Conservation (phyloP, 2,888 invertebrate species). For the Drosophila phalerata region DNA sequence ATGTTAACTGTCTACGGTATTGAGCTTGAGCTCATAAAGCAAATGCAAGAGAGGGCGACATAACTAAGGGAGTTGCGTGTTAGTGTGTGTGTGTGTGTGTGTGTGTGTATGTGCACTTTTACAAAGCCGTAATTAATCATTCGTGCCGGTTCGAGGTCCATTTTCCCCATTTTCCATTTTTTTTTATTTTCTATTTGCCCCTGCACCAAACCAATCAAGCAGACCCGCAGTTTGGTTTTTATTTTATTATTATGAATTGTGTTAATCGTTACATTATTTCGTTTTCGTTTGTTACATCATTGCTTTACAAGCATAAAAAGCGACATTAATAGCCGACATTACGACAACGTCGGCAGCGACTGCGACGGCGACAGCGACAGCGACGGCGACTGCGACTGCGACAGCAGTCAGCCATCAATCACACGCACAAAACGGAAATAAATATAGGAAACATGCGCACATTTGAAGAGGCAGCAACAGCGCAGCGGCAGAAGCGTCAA, state of each 20-base stretch:
- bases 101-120: background rate
- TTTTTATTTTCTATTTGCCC: background rate
- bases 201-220: slow-evolving; percentile 25
- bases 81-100: background rate
- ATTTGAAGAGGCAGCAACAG: slow-evolving; percentile 26
- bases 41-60: slow-evolving; percentile 37
- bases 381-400: slow-evolving; percentile 25
- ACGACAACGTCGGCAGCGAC: background rate
- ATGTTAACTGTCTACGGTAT: slow-evolving; percentile 66
- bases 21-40: slow-evolving; percentile 53
- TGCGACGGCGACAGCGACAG: background rate
- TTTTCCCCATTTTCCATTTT: slow-evolving; percentile 5
- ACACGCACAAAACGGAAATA: slow-evolving; percentile 76
- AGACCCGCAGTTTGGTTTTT: slow-evolving; percentile 56
- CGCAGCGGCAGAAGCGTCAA: slow-evolving; percentile 2
- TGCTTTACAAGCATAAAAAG: slow-evolving; percentile 55
- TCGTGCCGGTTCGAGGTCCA: slow-evolving; percentile 39
- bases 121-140: slow-evolving; percentile 58
- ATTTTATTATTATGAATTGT: slow-evolving; percentile 67
- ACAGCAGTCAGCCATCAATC: slow-evolving; percentile 76
- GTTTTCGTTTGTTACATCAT: slow-evolving; percentile 70
- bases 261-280: slow-evolving; percentile 65
- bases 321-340: slow-evolving; percentile 54
- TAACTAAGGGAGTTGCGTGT: slow-evolving; percentile 26
- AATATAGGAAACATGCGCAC: slow-evolving; percentile 61